A percentile compares a stretch with the other conserved stretches of the same genome.
phyloP scores from a whole-genome alignment of 2,888 invertebrate genomes.

The Nymphalis urticae region DNA sequence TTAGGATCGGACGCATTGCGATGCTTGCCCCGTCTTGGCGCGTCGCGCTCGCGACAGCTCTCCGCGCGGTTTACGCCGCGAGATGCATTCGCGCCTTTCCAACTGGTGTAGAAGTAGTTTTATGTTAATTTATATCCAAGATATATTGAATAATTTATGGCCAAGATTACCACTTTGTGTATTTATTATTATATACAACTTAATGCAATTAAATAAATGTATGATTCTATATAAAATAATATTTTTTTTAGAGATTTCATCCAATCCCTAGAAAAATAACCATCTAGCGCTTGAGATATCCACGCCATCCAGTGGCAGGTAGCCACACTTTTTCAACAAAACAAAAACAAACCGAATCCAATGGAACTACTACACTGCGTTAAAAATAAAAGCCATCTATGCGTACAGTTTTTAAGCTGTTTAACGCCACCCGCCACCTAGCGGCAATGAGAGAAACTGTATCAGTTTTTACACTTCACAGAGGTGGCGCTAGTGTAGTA shows the following conservation, averaged over 20 bases:
- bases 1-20: conserved; percentile 78
- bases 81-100: conserved; percentile 53
- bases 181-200: too few relatives aligned
- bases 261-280: too few relatives aligned
- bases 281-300: too few relatives aligned
- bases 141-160: background rate
- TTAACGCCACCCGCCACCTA: conserved; percentile 16
- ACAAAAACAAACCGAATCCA: background rate
- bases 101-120: conserved; percentile 41
- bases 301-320: conserved; percentile 17
- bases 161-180: too few relatives aligned
- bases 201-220: too few relatives aligned
- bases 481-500: conserved; percentile 4
- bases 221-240: too few relatives aligned
- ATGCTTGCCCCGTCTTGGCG: conserved; percentile 73
- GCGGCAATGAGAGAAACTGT: background rate
- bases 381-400: background rate
- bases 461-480: background rate
- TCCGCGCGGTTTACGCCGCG: conserved; percentile 76
- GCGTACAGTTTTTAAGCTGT: background rate
- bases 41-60: conserved; percentile 75
- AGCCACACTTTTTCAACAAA: conserved; percentile 7
- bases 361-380: background rate
- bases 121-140: background rate
- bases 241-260: too few relatives aligned